Conservation (phyloP, 2,113 vertebrate genomes). For the Tympanuchus pallidicinctus region DNA sequence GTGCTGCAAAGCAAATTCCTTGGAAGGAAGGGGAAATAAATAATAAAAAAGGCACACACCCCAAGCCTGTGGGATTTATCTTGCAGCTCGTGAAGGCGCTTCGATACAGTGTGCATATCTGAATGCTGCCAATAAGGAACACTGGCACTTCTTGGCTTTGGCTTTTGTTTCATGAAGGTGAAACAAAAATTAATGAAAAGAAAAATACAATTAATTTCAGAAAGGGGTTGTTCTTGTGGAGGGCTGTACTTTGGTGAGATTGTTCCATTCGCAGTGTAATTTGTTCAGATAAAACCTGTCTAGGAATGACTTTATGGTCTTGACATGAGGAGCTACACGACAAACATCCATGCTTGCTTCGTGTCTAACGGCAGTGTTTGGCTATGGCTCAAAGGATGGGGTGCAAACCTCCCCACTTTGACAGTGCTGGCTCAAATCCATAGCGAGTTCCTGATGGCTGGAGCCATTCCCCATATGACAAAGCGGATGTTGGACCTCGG, state of each 20-base stretch:
- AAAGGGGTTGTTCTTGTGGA: background rate
- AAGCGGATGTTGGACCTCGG: background rate
- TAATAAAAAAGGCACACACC: background rate
- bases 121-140: background rate
- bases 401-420: background rate
- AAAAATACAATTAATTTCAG: slow-evolving; percentile 37
- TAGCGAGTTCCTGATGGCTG: background rate
- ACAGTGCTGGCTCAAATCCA: background rate
- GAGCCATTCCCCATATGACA: slow-evolving; percentile 7
- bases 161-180: background rate
- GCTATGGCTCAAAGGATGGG: background rate
- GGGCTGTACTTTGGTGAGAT: background rate
- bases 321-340: slow-evolving; percentile 48
- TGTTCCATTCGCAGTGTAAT: slow-evolving; percentile 3
- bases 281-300: slow-evolving; percentile 48
- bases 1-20: background rate
- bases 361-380: rapidly evolving
- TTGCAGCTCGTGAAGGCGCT: background rate
- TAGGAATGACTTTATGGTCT: slow-evolving; percentile 75
- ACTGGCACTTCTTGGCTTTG: background rate
- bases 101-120: background rate
- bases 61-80: background rate
- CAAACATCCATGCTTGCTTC: background rate
- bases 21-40: background rate
- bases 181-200: slow-evolving; percentile 20